phyloP scores from a whole-genome alignment of 53 echinoderm and acorn worm genomes.

The Holothuria scabra region DNA sequence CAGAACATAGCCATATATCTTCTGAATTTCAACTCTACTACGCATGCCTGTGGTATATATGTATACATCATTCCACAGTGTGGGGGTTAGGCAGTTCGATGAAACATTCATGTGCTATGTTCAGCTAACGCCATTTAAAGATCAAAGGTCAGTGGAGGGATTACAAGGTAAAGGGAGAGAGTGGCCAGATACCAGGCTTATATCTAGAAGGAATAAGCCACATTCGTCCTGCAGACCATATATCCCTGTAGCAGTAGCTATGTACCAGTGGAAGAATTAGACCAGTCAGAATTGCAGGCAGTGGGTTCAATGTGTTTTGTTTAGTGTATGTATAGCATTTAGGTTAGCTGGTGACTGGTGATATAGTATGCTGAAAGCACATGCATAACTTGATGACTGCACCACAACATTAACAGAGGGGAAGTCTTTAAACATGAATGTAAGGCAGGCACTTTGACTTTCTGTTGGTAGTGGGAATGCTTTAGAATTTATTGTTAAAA shows the following conservation, averaged over 20 bases:
- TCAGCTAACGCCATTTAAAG: slow-evolving; percentile 19
- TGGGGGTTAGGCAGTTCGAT: slow-evolving; percentile 1
- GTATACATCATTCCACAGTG: background rate
- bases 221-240: slow-evolving; percentile 4
- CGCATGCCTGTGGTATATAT: background rate
- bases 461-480: background rate
- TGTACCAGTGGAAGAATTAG: too few relatives aligned
- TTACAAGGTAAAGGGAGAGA: slow-evolving; percentile 14
- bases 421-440: slow-evolving; percentile 18
- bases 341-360: too few relatives aligned
- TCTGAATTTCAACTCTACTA: too few relatives aligned
- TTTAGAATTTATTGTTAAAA: too few relatives aligned
- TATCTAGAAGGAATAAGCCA: slow-evolving; percentile 29
- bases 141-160: slow-evolving; percentile 30
- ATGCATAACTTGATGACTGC: background rate
- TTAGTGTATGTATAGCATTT: too few relatives aligned
- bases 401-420: slow-evolving; percentile 31
- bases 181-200: slow-evolving; percentile 15
- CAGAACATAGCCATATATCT: too few relatives aligned
- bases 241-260: too few relatives aligned
- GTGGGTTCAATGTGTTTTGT: too few relatives aligned
- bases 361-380: too few relatives aligned
- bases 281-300: too few relatives aligned
- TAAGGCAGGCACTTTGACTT: background rate
- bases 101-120: slow-evolving; percentile 43